Conservation (phyloP, 1,140 invertebrate species). For the Calephelis virginiensis region DNA sequence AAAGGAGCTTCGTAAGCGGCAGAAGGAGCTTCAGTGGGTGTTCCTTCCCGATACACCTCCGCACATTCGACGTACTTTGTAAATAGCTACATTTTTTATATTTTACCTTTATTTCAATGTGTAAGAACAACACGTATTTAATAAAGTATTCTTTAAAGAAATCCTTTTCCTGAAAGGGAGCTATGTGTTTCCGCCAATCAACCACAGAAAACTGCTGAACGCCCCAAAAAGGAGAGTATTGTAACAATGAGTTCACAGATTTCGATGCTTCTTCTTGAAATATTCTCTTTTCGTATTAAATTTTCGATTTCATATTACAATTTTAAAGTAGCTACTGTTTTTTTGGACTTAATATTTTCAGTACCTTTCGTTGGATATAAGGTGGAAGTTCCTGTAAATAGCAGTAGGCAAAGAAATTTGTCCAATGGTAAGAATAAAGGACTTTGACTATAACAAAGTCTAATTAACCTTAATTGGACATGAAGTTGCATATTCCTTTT, state of each 20-base stretch:
- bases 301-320: neutral
- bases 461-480: no score
- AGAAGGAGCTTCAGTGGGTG: neutral
- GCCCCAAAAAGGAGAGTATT: slow-evolving; percentile 1
- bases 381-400: no score
- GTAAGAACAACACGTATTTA: no score
- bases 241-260: slow-evolving; percentile 5
- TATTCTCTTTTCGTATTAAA: neutral
- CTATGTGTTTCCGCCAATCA: neutral
- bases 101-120: neutral
- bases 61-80: slow-evolving; percentile 8
- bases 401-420: no score
- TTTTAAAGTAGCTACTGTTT: no score
- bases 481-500: no score
- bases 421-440: no score
- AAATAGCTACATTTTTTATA: neutral
- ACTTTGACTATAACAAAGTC: no score
- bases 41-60: slow-evolving; percentile 1
- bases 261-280: neutral
- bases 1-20: neutral
- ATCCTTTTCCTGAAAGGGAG: no score
- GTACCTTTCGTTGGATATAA: no score
- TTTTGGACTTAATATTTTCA: neutral
- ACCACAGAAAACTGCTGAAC: slow-evolving; percentile 1
- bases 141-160: neutral